A percentile compares a stretch with the other conserved stretches of the same genome.
Evolutionary conservation across 2,888 invertebrate genomes (phyloP).

Genomic region (Pammene aurita): DNA sequence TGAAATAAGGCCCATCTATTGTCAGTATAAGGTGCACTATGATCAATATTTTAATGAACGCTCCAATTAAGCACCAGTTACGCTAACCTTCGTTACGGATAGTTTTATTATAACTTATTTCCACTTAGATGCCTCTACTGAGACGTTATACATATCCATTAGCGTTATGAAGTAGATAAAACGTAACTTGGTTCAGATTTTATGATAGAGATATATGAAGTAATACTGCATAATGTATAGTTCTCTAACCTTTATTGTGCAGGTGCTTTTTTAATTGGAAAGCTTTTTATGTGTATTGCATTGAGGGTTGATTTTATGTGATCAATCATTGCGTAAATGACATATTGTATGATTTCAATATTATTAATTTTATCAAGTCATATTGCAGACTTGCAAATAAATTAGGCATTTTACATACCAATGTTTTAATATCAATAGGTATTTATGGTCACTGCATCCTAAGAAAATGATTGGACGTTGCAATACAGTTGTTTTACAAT

Average conservation of each 20-base stretch:
- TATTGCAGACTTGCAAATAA: too few relatives aligned
- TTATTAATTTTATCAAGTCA: too few relatives aligned
- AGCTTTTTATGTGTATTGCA: not conserved
- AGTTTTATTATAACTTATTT: slow-evolving; percentile 44
- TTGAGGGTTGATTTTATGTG: slow-evolving; percentile 1
- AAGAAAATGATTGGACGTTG: too few relatives aligned
- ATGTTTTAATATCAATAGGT: too few relatives aligned
- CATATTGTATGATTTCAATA: not conserved
- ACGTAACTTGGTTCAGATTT: slow-evolving; percentile 20
- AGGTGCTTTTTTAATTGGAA: slow-evolving; percentile 7
- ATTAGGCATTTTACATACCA: too few relatives aligned
- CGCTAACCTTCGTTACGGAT: slow-evolving; percentile 46
- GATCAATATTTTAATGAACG: slow-evolving; percentile 60
- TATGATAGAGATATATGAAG: slow-evolving; percentile 27
- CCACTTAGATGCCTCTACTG: slow-evolving; percentile 37
- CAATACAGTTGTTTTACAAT: too few relatives aligned
- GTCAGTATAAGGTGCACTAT: slow-evolving; percentile 32
- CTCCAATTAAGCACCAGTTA: slow-evolving; percentile 56
- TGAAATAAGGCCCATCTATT: not conserved
- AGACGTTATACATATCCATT: slow-evolving; percentile 27
- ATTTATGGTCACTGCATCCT: too few relatives aligned
- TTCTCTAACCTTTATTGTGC: slow-evolving; percentile 12
- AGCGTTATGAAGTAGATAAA: slow-evolving; percentile 26
- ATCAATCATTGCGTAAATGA: not conserved
- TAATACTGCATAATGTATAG: slow-evolving; percentile 23